Conservation (phyloP, 53 echinoderm and acorn worm genomes). For the Henricia sp. region DNA sequence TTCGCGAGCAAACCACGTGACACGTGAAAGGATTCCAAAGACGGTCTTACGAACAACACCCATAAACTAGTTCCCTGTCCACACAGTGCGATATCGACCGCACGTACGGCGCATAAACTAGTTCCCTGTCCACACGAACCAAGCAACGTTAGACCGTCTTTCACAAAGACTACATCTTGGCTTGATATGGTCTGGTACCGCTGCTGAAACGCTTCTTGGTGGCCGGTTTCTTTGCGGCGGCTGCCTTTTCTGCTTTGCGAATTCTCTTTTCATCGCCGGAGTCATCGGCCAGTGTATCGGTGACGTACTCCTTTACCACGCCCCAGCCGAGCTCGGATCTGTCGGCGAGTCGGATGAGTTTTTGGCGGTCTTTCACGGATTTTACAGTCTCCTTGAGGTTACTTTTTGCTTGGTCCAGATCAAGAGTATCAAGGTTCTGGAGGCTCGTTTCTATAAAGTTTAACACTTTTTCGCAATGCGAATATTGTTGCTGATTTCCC, state of each 20-base stretch:
- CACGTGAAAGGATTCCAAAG: no score
- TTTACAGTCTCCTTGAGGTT: background rate
- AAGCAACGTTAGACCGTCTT: no score
- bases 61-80: no score
- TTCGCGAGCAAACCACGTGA: no score
- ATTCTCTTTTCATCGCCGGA: slow-evolving; percentile 6
- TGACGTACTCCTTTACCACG: slow-evolving; percentile 1
- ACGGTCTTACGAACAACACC: no score
- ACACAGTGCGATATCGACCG: no score
- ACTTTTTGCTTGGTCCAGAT: background rate
- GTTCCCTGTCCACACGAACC: no score
- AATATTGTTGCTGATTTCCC: slow-evolving; percentile 1
- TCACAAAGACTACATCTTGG: no score
- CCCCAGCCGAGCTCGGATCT: slow-evolving; percentile 6
- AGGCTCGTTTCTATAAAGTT: background rate
- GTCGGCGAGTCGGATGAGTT: slow-evolving; percentile 10
- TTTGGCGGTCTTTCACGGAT: background rate
- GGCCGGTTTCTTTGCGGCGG: slow-evolving; percentile 3
- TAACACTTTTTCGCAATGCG: background rate
- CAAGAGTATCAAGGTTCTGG: background rate
- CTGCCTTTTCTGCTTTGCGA: background rate
- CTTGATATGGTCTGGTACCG: no score
- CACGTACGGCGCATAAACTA: no score
- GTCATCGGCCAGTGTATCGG: background rate
- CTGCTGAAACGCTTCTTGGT: background rate